Percentiles rank a stretch among this genome's conserved stretches.
Conservation (phyloP, 2,113 vertebrate species). For the Acrocephalus kingi region DNA sequence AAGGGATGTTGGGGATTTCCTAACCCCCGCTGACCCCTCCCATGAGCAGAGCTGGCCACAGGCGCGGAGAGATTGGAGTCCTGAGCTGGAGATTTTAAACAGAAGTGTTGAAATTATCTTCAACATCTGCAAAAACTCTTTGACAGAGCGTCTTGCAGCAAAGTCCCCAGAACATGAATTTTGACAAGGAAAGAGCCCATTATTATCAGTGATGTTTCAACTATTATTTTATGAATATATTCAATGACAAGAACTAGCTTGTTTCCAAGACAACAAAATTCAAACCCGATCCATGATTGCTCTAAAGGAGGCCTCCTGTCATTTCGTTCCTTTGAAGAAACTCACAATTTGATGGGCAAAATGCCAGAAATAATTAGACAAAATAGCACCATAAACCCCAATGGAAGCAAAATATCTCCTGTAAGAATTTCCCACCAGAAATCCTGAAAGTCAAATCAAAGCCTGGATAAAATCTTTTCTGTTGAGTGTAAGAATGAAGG, state of each 20-base stretch:
- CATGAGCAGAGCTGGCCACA: rapidly evolving
- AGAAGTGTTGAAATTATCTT: constrained; percentile 19
- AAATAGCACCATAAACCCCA: constrained; percentile 62
- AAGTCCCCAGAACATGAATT: constrained; percentile 55
- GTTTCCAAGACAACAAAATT: constrained; percentile 83
- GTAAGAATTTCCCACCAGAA: constrained; percentile 72
- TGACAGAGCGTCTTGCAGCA: constrained; percentile 10
- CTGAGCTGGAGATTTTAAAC: background rate
- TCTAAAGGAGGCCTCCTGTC: constrained; percentile 70
- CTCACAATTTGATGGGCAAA: constrained; percentile 76
- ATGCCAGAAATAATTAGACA: constrained; percentile 78
- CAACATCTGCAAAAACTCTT: constrained; percentile 36
- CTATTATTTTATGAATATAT: constrained; percentile 69
- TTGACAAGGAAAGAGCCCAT: constrained; percentile 60
- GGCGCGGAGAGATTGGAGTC: background rate
- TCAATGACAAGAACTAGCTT: constrained; percentile 72
- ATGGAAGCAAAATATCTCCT: constrained; percentile 67
- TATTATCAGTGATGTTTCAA: constrained; percentile 68
- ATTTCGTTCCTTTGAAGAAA: constrained; percentile 77
- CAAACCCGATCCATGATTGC: constrained; percentile 66
- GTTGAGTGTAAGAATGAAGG: constrained; percentile 22
- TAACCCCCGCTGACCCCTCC: rapidly evolving
- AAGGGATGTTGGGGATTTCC: background rate
- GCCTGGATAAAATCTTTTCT: constrained; percentile 57
- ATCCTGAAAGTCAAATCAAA: constrained; percentile 71